Percentiles rank a stretch among this genome's conserved stretches.
phyloP scores from a whole-genome alignment of 2,888 invertebrate genomes.

The Orthosia cruda region DNA sequence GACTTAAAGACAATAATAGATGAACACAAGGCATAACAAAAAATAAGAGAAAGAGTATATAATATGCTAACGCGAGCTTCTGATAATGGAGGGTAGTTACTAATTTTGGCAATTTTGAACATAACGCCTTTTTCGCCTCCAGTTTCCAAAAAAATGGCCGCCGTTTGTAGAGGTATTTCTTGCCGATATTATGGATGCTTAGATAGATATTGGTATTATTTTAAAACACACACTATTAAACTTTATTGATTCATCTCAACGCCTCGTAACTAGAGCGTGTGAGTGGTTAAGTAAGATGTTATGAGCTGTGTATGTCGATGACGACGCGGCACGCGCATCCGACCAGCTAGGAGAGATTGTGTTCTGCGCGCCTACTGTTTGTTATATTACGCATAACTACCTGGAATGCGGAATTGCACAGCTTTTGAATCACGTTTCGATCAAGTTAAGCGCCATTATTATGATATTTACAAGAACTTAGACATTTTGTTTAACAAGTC shows the following conservation, averaged over 20 bases:
- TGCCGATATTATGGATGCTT: not conserved
- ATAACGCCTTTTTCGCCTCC: not conserved
- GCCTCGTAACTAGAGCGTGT: conserved; percentile 79
- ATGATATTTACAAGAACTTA: conserved; percentile 20
- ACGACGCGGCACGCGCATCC: conserved; percentile 55
- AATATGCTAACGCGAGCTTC: not conserved
- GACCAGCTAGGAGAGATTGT: conserved; percentile 65
- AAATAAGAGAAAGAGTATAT: too few species aligned
- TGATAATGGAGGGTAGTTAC: not conserved
- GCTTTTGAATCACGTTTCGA: conserved; percentile 50
- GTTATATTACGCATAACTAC: conserved; percentile 54
- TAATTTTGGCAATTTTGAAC: not conserved
- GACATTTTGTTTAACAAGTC: conserved; percentile 7
- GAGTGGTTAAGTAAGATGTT: conserved; percentile 81
- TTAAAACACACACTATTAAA: conserved; percentile 16
- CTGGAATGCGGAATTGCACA: conserved; percentile 71
- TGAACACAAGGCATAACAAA: too few species aligned
- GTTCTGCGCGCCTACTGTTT: conserved; percentile 67
- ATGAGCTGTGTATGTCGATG: conserved; percentile 66
- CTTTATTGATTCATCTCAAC: conserved; percentile 41
- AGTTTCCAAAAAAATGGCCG: not conserved
- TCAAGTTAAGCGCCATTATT: conserved; percentile 46
- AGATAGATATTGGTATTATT: not conserved
- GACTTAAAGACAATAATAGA: not conserved
- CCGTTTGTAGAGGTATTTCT: not conserved